Percentiles rank a stretch among this genome's conserved stretches.
These are phyloP conservation scores for Mallotus villosus DNA, from an alignment of 2,797 vertebrate genomes.

Conservation along the genomic window DNA sequence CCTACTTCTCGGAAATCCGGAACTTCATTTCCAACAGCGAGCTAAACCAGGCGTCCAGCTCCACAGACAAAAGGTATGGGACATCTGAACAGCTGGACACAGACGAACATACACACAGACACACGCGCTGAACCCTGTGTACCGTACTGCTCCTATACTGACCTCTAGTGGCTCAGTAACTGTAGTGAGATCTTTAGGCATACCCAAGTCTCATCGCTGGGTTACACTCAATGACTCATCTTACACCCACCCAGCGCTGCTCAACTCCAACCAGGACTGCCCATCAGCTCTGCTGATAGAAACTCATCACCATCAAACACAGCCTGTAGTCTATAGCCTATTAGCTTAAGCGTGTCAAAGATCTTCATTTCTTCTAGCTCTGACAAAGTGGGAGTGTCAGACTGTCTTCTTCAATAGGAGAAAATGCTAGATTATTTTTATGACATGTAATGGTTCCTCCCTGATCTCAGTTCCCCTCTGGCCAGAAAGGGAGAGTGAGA, in stretches of 20 bases:
- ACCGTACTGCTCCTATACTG: slow-evolving; percentile 31
- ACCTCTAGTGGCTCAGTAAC: slow-evolving; percentile 51
- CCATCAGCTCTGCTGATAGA: slow-evolving; percentile 20
- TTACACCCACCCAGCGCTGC: slow-evolving; percentile 22
- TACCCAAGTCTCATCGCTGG: not conserved
- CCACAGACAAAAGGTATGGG: slow-evolving; percentile 91
- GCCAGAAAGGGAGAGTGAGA: slow-evolving; percentile 19
- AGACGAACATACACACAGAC: slow-evolving; percentile 23
- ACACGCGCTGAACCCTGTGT: not conserved
- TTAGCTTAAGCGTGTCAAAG: no score
- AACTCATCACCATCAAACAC: slow-evolving; percentile 27
- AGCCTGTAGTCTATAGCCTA: not conserved
- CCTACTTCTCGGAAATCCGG: slow-evolving; percentile 98
- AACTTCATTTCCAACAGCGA: slow-evolving; percentile 99
- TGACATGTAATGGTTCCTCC: slow-evolving; percentile 31
- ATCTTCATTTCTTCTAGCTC: slow-evolving; percentile 2
- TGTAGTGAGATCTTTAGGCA: not conserved
- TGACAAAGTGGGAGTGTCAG: not conserved
- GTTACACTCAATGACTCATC: slow-evolving; percentile 26
- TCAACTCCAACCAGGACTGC: slow-evolving; percentile 27
- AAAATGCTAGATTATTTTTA: slow-evolving; percentile 19
- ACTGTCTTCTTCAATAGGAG: slow-evolving; percentile 22
- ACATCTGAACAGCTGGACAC: not conserved
- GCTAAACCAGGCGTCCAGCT: slow-evolving; percentile 88
- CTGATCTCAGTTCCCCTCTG: slow-evolving; percentile 20